A percentile compares a stretch with the other conserved stretches of the same genome.
Conservation (phyloP, 2,888 invertebrate genomes). For the Philereme transversata region DNA sequence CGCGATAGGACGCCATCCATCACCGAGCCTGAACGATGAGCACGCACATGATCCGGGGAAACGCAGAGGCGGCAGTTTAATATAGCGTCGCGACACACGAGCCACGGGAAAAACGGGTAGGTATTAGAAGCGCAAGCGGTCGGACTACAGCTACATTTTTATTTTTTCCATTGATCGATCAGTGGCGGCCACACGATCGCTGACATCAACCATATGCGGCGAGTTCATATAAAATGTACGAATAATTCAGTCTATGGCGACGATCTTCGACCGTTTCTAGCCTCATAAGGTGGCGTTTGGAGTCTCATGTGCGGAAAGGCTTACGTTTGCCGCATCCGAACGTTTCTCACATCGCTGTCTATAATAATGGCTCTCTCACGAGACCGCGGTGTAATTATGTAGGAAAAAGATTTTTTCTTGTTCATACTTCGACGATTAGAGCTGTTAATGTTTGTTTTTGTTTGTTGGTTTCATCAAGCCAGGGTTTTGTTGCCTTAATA, state of each 20-base stretch:
- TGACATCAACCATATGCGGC: no score
- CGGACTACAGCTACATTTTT: no score
- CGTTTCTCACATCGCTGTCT: conserved; percentile 5
- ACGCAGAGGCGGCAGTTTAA: conserved; percentile 30
- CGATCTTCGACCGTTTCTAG: no score
- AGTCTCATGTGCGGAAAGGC: background rate
- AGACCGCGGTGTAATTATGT: conserved; percentile 27
- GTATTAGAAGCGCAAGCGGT: no score
- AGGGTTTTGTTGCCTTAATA: background rate
- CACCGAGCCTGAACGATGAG: conserved; percentile 42
- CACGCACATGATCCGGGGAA: background rate
- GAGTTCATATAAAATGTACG: no score
- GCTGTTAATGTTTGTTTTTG: conserved; percentile 15
- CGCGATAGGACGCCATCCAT: conserved; percentile 51
- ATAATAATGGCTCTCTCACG: conserved; percentile 31
- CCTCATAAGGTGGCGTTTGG: no score
- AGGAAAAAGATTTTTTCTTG: conserved; percentile 28
- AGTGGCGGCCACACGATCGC: no score
- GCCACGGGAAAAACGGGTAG: no score
- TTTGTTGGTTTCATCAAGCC: conserved; percentile 2
- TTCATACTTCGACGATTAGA: conserved; percentile 10
- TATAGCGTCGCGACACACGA: background rate
- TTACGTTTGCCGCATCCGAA: conserved; percentile 3
- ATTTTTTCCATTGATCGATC: no score
- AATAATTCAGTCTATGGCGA: no score